Evolutionary conservation across 1,140 invertebrate species (phyloP), one percentile per base, ranked within the genome.

Genomic region (Proales similis): DNA sequence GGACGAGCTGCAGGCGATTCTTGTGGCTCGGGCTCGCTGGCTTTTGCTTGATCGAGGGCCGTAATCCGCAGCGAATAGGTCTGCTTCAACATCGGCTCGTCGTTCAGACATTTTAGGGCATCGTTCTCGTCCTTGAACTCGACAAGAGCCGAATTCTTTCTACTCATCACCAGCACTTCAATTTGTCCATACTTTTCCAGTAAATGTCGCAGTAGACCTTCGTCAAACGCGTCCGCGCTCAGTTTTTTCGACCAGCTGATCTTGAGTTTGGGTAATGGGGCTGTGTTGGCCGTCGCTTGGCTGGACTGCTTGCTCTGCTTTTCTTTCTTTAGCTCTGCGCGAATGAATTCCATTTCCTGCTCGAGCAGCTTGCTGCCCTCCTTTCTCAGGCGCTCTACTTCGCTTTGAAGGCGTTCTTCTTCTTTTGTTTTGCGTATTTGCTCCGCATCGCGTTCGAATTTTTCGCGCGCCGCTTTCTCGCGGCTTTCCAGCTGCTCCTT

Each of bases 331-430:
- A 57, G 19, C 32, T 57, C 36, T 29, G 39, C 36, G 12, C 45
- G 39, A 11, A 57, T 57, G 32, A 42, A 42, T 17, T 57, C 45
- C 22, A 43, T 57, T 33, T 61, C 57, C 38, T 61, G 42, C 36
- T 61, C 57, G 7, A 61, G n/a, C 11, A 61, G 47, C 27, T 45
- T 45, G 38, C 42, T 61, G 1, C 57, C 57, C 38, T 61, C 57
- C 26, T 32, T 29, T 20, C 57, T 43, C 12, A 61, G 27, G 14
- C 57, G 57, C 4, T 61, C 57, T 14, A 61, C 39, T 33, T 61
- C 57, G 22, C 33, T 46, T 45, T 45, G 39, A n/a, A 61, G 27
- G 29, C 39, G 36, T 32, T 61, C 39, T 46, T 45, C 39, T 45
- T 45, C 57, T 45, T n/a, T 20, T 7, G 24, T 61, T 61, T 45